Evolutionary conservation across 2,888 invertebrate species (phyloP).

Genomic region (Coenonympha glycerion): DNA sequence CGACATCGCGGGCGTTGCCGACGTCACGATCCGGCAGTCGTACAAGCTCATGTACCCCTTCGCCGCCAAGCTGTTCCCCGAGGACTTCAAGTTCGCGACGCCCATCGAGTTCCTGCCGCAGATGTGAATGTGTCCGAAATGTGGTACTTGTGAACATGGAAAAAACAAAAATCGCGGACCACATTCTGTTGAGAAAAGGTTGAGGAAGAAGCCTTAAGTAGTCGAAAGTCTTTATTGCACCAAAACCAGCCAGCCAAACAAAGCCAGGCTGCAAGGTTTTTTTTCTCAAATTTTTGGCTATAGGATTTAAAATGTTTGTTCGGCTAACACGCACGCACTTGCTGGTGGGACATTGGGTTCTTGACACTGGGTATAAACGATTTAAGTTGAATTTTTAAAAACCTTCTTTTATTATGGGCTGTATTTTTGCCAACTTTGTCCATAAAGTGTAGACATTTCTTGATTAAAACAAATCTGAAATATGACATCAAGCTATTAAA

Average conservation of each 20-base stretch:
- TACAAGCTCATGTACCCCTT: slow-evolving; percentile 98
- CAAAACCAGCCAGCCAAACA: too few species aligned
- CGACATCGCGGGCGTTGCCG: slow-evolving; percentile 98
- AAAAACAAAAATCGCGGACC: too few species aligned
- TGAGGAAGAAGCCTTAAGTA: too few species aligned
- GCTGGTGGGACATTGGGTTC: too few species aligned
- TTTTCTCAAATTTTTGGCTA: too few species aligned
- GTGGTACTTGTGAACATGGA: neutral
- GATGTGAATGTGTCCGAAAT: slow-evolving; percentile 70
- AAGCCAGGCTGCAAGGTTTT: too few species aligned
- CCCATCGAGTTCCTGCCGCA: slow-evolving; percentile 95
- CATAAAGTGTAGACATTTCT: slow-evolving; percentile 26
- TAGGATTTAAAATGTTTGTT: too few species aligned
- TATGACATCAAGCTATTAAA: slow-evolving; percentile 15
- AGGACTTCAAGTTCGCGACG: slow-evolving; percentile 95
- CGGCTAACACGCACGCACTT: too few species aligned
- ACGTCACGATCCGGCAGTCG: slow-evolving; percentile 97
- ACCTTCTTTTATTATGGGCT: neutral
- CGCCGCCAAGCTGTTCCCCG: slow-evolving; percentile 94
- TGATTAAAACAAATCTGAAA: slow-evolving; percentile 23
- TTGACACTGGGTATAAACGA: too few species aligned
- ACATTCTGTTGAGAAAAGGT: too few species aligned
- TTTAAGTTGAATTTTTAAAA: too few species aligned
- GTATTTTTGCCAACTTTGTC: slow-evolving; percentile 11
- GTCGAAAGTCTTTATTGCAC: too few species aligned